These are phyloP conservation scores for Channa striata DNA, from an alignment of 2,797 vertebrate genomes.

Conservation along the genomic window DNA sequence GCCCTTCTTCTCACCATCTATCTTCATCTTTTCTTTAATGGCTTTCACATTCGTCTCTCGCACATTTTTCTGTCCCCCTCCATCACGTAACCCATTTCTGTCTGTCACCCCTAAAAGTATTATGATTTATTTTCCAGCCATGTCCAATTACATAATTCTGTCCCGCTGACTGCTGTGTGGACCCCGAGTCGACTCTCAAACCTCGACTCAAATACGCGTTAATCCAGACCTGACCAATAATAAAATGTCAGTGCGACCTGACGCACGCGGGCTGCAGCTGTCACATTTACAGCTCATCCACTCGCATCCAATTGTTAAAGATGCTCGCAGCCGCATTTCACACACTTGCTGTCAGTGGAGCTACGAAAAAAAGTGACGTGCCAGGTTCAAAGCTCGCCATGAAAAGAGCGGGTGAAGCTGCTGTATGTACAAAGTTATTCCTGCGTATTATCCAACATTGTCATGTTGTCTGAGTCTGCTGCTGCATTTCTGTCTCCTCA, in stretches of 20 bases:
- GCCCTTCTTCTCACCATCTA: neutral
- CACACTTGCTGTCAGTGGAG: neutral
- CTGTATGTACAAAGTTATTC: neutral
- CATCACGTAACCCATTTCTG: constrained; percentile 18
- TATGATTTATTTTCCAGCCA: neutral
- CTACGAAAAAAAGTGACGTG: neutral
- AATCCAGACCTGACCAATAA: neutral
- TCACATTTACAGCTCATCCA: neutral
- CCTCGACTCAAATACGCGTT: neutral
- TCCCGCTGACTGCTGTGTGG: neutral
- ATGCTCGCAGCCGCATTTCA: neutral
- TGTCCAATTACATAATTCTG: constrained; percentile 12
- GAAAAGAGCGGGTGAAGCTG: neutral
- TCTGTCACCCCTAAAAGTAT: constrained; percentile 6
- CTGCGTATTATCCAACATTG: neutral
- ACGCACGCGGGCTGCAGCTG: neutral
- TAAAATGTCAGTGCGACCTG: neutral
- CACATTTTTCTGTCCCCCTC: neutral
- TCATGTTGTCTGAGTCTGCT: constrained; percentile 7
- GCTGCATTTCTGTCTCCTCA: neutral
- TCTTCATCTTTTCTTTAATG: constrained; percentile 8
- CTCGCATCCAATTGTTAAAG: neutral
- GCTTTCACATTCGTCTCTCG: neutral
- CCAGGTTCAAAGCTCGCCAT: neutral
- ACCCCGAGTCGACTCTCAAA: neutral